phyloP scores from a whole-genome alignment of 2,797 vertebrate species.

The Hipposideros larvatus region DNA sequence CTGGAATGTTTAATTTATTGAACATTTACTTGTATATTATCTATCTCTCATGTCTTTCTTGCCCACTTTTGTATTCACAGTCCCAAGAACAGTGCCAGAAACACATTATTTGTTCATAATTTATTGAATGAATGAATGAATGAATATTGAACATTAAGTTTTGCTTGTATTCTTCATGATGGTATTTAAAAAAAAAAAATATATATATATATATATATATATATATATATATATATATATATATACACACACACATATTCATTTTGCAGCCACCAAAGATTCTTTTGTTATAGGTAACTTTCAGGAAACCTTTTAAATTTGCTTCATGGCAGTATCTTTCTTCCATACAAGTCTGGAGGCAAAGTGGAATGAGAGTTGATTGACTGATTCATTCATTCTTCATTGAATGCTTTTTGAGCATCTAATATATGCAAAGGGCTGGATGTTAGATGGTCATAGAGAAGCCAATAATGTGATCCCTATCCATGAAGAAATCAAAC shows the following conservation, averaged over 20 bases:
- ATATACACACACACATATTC: too few relatives aligned
- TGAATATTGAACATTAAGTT: background rate
- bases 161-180: background rate
- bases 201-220: too few relatives aligned
- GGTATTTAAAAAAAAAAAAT: background rate
- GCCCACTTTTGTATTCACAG: background rate
- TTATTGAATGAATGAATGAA: background rate
- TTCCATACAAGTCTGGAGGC: background rate
- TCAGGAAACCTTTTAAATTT: background rate
- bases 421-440: background rate
- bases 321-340: background rate
- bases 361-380: background rate
- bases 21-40: background rate
- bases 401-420: background rate
- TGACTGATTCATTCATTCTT: background rate
- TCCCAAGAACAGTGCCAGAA: background rate
- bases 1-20: background rate
- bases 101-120: background rate
- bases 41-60: background rate
- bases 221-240: too few relatives aligned
- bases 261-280: background rate
- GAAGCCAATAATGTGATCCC: background rate
- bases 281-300: background rate
- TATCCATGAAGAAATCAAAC: background rate
- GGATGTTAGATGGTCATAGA: background rate